Evolutionary conservation across 2,113 vertebrate species (phyloP), one percentile per base, ranked within the genome.

Genomic region (Pitta sordida): DNA sequence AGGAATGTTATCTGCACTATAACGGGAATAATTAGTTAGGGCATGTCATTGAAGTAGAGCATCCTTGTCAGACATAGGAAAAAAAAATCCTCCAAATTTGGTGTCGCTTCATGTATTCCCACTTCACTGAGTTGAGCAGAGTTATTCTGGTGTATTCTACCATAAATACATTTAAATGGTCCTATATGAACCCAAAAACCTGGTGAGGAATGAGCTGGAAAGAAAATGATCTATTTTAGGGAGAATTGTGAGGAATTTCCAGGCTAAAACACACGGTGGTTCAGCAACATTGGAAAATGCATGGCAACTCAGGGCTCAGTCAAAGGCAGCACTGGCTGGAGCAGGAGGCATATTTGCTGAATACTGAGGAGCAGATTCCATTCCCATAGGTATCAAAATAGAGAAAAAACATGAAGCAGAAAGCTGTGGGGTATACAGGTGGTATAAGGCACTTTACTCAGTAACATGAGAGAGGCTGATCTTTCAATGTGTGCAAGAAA

Each of bases 311-410:
- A 30, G 74, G 74, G n/a, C 83, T 67, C 59, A 92, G 82, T 90
- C 87, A 92, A 84, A 94, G 62, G 86, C 91, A 73, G 71, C 39
- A 71, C 34, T 15, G 39, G 64, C 48, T 88, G 69, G 86, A 95
- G 91, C 91, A 95, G 92, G 86, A 93, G 59, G 89, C 34, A 83
- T 83, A 79, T 79, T 95, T 52, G 60, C 52, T 92, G 88, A 74
- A 94, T 79, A 37, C 58, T 68, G 82, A 90, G 51, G 53, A 83
- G 49, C 55, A 91, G 70, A 97, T 96, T 97, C 88, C 93, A 85
- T 96, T 97, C 74, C 90, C 91, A 88, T 32, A 62, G 77, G 89
- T 83, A 92, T 76, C 84, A 96, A 97, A 98, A 95, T 39, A 95
- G 83, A 96, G 96, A 96, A 36, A 68, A 96, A 97, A 89, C 15